These are phyloP conservation scores for Synergus gifuensis DNA, from an alignment of 2,888 invertebrate species.

Conservation along the genomic window DNA sequence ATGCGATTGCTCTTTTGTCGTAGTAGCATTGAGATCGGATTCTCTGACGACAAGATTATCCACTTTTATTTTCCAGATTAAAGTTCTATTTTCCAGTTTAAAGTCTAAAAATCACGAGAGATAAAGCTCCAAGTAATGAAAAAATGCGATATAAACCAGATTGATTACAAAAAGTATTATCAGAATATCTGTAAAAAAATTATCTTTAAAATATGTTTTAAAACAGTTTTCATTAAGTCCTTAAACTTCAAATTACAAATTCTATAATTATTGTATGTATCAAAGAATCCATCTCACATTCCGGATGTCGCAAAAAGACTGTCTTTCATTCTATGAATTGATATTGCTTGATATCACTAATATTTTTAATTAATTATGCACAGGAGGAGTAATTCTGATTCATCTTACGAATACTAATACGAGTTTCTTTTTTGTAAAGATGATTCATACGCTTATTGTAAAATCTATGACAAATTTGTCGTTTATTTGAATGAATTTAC, in stretches of 20 bases:
- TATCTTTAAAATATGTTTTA: neutral
- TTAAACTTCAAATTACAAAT: neutral
- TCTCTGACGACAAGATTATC: neutral
- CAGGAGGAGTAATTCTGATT: neutral
- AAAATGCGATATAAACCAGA: neutral
- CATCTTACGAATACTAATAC: neutral
- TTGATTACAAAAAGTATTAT: neutral
- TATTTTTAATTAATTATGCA: neutral
- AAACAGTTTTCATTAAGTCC: neutral
- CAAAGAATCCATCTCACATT: neutral
- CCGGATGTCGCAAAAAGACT: neutral
- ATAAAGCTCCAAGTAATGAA: neutral
- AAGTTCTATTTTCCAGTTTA: neutral
- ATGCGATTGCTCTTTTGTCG: constrained; percentile 15
- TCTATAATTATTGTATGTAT: neutral
- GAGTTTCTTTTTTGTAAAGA: neutral
- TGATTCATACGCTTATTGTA: neutral
- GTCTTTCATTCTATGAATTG: neutral
- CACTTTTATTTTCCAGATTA: neutral
- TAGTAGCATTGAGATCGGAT: neutral
- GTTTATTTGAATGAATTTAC: neutral
- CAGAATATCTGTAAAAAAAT: neutral
- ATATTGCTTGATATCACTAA: neutral
- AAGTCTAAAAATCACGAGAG: neutral
- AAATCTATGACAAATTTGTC: neutral